phyloP scores from a whole-genome alignment of 2,113 vertebrate species.

The Callipepla californica region DNA sequence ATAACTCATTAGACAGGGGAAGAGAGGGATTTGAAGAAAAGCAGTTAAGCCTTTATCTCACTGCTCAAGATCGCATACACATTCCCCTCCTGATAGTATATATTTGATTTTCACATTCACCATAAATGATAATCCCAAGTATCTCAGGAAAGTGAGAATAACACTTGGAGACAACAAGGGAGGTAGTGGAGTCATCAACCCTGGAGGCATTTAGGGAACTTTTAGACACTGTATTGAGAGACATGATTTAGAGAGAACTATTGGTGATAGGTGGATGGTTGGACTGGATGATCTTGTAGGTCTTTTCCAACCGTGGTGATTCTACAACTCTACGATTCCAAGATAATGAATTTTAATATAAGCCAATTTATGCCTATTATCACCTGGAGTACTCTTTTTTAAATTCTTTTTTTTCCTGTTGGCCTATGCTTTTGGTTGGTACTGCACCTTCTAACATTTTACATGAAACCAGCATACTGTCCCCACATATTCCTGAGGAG shows the following conservation, averaged over 20 bases:
- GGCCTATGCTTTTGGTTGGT: background rate
- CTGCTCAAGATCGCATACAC: background rate
- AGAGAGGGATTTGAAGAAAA: background rate
- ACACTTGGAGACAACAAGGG: background rate
- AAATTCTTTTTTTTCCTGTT: background rate
- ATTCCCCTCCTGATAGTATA: background rate
- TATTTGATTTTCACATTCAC: background rate
- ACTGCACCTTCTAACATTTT: background rate
- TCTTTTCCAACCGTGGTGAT: too few relatives aligned
- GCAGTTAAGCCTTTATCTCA: too few relatives aligned
- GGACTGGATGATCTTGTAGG: too few relatives aligned
- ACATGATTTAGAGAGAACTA: too few relatives aligned
- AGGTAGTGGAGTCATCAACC: too few relatives aligned
- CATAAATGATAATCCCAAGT: background rate
- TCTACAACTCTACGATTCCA: too few relatives aligned
- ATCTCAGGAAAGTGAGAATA: background rate
- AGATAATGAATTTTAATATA: background rate
- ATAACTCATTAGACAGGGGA: background rate
- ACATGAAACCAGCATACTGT: background rate
- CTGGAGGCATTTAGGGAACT: too few relatives aligned
- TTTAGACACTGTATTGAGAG: too few relatives aligned
- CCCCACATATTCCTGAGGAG: background rate
- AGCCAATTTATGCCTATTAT: background rate
- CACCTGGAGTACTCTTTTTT: background rate
- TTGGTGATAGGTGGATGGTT: too few relatives aligned